A percentile compares a stretch with the other conserved stretches of the same genome.
phyloP scores from a whole-genome alignment of 2,113 vertebrate genomes.

The Trichechus manatus region DNA sequence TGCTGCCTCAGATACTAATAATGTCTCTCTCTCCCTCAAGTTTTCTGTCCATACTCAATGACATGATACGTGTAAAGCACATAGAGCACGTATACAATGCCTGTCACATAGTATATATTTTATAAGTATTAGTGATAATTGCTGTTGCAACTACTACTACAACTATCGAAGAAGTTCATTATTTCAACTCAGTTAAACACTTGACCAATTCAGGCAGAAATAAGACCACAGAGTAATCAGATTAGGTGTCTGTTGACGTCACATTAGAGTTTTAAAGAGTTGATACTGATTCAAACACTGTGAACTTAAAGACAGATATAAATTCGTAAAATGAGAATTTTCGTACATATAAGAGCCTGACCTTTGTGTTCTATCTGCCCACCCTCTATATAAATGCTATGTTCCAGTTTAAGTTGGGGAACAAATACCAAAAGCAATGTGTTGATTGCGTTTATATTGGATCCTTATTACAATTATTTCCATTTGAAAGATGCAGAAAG shows the following conservation, averaged over 20 bases:
- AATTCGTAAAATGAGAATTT: neutral
- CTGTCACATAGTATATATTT: neutral
- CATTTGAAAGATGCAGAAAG: neutral
- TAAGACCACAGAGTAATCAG: neutral
- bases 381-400: neutral
- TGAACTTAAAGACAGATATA: neutral
- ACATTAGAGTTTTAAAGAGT: neutral
- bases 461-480: neutral
- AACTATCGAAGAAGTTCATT: neutral
- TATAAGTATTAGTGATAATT: neutral
- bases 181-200: neutral
- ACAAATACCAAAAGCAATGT: neutral
- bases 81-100: neutral
- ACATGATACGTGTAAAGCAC: neutral
- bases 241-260: neutral
- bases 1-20: neutral
- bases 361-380: neutral
- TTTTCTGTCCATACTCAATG: neutral
- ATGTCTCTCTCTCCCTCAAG: neutral
- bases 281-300: neutral
- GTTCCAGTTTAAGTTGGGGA: neutral
- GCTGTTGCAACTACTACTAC: neutral
- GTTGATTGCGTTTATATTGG: neutral
- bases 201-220: neutral
- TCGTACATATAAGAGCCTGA: neutral